A percentile compares a stretch with the other conserved stretches of the same genome.
phyloP scores from a whole-genome alignment of 2,113 vertebrate genomes.

The Periophthalmus modestus region DNA sequence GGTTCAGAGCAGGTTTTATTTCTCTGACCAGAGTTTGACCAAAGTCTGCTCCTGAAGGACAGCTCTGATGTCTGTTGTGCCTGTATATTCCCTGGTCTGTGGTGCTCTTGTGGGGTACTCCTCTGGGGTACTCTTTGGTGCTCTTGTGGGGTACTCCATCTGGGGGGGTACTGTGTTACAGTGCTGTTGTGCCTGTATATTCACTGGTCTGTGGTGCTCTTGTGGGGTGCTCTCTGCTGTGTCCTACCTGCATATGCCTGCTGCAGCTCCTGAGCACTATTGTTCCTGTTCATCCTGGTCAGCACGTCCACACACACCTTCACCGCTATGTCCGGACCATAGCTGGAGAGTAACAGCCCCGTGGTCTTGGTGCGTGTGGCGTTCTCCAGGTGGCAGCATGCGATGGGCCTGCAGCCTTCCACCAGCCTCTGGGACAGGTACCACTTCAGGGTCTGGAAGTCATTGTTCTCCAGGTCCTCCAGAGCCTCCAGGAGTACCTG shows the following conservation, averaged over 20 bases:
- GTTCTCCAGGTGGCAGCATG: neutral
- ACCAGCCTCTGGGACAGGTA: accelerated
- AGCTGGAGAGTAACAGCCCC: neutral
- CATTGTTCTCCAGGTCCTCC: accelerated
- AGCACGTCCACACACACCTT: constrained; percentile 13
- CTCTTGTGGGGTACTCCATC: neutral
- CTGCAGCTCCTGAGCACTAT: constrained; percentile 7
- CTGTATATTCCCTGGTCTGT: too few relatives aligned
- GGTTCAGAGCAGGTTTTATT: too few relatives aligned
- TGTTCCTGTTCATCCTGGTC: constrained; percentile 14
- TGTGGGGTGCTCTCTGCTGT: neutral
- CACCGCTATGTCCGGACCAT: neutral
- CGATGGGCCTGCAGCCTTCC: constrained; percentile 18
- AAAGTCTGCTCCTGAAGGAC: too few relatives aligned
- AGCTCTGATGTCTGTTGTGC: too few relatives aligned
- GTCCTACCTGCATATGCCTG: neutral
- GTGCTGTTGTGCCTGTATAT: too few relatives aligned
- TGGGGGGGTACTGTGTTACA: constrained; percentile 2
- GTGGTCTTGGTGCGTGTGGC: accelerated
- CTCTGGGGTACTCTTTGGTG: neutral
- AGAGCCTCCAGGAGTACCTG: constrained; percentile 24
- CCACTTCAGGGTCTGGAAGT: constrained; percentile 27
- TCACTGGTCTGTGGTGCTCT: too few relatives aligned
- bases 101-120: neutral
- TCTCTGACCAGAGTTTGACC: too few relatives aligned